Base-by-base conservation (phyloP, 2,113 vertebrate species). In the Orthonyx spaldingii region DNA sequence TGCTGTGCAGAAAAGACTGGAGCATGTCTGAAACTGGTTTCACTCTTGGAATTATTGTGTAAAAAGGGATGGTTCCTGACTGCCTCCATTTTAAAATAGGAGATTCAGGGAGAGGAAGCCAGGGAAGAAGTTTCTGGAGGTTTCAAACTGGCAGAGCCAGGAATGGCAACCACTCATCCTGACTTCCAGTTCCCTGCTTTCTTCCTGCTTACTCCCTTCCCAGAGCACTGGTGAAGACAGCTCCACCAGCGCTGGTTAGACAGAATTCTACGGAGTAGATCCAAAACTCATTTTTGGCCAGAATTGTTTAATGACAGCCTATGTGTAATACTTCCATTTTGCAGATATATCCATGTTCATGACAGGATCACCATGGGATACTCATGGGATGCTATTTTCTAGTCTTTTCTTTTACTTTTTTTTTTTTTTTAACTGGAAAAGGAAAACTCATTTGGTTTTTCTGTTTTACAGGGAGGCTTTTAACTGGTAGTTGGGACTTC, bases 401-500 rank as follows among this genome's bases (percentile, higher is more conserved):
- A 53, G n/a, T 15, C 0, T 37, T 46, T 83, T 11, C 1, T 2
- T 14, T 13, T 30, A n/a, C n/a, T 5, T 28, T 32, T 61, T 13
- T 11, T 27, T 12, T 27, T 52, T 53, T 69, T 64, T 32, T 0
- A 17, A 41, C 8, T 52, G 19, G 23, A 28, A 55, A 93, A 87
- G 19, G 4, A 56, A 92, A 80, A 11, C 15, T 65, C 1, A 0
- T 50, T 63, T 55, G 6, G 0, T 57, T 77, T 89, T 77, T 60
- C 46, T 89, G 21, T 47, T 82, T 90, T 75, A 27, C 22, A 33
- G 18, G 20, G 20, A 68, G 6, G 16, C 9, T 92, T 91, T 78
- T 68, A 94, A 90, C 19, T 69, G 10, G 5, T 57, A 15, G 7
- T 37, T 94, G 28, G 21, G 18, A 68, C 32, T 27, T 59, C 46